Conservation (phyloP, 2,113 vertebrate species). For the Phyllostomus discolor region DNA sequence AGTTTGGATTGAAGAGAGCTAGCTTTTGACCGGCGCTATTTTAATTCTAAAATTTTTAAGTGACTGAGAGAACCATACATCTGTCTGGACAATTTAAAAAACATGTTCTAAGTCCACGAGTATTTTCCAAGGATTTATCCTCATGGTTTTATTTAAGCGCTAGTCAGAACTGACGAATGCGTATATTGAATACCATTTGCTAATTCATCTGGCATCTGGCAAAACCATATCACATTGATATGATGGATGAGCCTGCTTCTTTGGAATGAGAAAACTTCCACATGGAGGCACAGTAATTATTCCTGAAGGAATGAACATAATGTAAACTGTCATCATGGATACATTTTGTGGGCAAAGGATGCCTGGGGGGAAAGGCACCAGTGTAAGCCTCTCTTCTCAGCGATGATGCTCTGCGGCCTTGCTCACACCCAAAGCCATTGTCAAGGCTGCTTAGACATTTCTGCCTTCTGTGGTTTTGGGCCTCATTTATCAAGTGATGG, state of each 20-base stretch:
- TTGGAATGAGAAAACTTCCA: constrained; percentile 53
- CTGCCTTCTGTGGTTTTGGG: not conserved
- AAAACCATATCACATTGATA: constrained; percentile 12
- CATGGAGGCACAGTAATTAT: constrained; percentile 40
- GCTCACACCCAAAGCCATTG: not conserved
- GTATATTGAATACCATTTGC: not conserved
- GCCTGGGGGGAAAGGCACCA: not conserved
- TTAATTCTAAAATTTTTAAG: constrained; percentile 18
- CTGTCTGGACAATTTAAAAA: constrained; percentile 8
- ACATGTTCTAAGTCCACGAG: not conserved
- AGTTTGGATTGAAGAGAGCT: not conserved
- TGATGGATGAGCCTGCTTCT: constrained; percentile 39
- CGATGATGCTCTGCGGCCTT: not conserved
- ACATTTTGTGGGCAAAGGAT: constrained; percentile 17
- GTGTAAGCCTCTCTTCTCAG: not conserved
- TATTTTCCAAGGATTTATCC: constrained; percentile 12
- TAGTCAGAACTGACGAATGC: constrained; percentile 26
- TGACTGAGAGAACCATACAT: not conserved
- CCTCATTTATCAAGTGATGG: constrained; percentile 6
- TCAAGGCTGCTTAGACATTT: not conserved
- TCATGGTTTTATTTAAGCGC: constrained; percentile 21
- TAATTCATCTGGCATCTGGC: constrained; percentile 60
- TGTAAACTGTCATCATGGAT: constrained; percentile 35
- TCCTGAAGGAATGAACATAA: constrained; percentile 42
- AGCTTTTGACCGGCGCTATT: not conserved